A percentile compares a stretch with the other conserved stretches of the same genome.
phyloP scores from a whole-genome alignment of 23 tunicate species.

The Oikopleura albicans region DNA sequence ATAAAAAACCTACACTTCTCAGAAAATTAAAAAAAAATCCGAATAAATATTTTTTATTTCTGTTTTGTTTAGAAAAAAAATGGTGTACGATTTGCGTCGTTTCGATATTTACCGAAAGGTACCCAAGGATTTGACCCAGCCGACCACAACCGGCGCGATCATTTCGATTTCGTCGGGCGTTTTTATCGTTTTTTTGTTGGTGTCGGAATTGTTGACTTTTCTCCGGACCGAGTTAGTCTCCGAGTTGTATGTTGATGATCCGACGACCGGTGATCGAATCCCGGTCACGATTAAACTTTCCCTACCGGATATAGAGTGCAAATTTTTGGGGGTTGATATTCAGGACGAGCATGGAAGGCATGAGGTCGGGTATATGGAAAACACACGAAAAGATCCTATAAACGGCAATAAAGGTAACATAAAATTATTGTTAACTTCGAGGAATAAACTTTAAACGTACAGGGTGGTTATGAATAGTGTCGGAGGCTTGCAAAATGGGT shows the following conservation, averaged over 20 bases:
- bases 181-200: constrained; percentile 64
- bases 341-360: constrained; percentile 99
- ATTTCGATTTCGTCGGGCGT: constrained; percentile 67
- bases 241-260: constrained; percentile 94
- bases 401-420: constrained; percentile 35
- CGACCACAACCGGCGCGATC: constrained; percentile 82
- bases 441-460: no score
- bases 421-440: no score
- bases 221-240: constrained; percentile 15
- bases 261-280: constrained; percentile 50
- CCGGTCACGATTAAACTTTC: constrained; percentile 49
- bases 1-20: no score
- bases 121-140: constrained; percentile 94
- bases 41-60: no score
- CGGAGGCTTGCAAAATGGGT: no score
- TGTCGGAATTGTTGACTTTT: constrained; percentile 35
- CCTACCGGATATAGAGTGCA: constrained; percentile 32
- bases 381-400: constrained; percentile 47
- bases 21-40: no score
- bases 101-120: constrained; percentile 96
- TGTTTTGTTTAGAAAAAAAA: background rate
- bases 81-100: constrained; percentile 16
- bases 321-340: constrained; percentile 65
- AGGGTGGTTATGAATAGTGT: no score
- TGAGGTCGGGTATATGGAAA: constrained; percentile 90